Conservation (phyloP, 2,113 vertebrate species). For the Thryonomys swinderianus region DNA sequence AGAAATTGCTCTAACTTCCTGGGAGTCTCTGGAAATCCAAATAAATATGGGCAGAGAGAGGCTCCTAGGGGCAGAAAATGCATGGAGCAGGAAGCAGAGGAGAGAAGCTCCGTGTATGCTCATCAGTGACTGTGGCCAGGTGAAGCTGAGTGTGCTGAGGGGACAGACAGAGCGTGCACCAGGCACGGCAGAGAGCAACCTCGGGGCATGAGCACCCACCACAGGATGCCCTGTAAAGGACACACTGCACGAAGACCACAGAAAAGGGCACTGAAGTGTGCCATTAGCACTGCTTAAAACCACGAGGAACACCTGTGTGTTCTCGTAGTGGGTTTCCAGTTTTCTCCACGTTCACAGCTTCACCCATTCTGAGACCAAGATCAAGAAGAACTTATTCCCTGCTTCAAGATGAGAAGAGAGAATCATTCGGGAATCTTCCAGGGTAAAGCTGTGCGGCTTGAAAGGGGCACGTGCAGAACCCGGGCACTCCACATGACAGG, state of each 20-base stretch:
- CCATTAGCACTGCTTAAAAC: not conserved
- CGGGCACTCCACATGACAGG: not conserved
- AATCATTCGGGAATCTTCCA: not conserved
- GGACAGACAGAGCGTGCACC: accelerated
- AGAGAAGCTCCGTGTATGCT: not conserved
- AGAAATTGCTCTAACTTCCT: not conserved
- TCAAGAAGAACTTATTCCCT: not conserved
- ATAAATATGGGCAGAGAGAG: not conserved
- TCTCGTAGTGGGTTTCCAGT: accelerated
- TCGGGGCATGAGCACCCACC: not conserved
- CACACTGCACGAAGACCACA: not conserved
- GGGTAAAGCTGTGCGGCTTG: not conserved
- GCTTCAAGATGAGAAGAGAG: not conserved
- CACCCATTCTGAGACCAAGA: not conserved
- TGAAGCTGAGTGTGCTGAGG: not conserved
- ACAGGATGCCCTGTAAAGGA: not conserved
- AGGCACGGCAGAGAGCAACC: accelerated
- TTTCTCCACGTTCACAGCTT: not conserved
- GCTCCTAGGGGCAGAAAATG: not conserved
- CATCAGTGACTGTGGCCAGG: not conserved
- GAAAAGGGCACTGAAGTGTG: not conserved
- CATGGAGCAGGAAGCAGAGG: not conserved
- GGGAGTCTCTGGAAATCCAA: not conserved
- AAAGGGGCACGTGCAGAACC: not conserved
- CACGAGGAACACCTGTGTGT: accelerated